Percentiles rank a stretch among this genome's conserved stretches.
Evolutionary conservation across 2,888 invertebrate genomes (phyloP).

Genomic region (Acholoe squamosa): DNA sequence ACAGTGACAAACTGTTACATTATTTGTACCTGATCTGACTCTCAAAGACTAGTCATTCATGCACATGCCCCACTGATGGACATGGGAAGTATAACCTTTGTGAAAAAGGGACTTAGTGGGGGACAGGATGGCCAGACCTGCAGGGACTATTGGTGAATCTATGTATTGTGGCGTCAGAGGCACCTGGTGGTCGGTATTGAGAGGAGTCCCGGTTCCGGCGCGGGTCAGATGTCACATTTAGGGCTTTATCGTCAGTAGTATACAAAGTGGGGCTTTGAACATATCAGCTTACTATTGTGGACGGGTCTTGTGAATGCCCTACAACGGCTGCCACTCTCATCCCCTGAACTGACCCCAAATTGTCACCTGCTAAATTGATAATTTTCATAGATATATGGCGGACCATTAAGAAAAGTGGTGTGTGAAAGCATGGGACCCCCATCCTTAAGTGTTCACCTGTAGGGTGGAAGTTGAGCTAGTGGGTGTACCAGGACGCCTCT

Average conservation of each 20-base stretch:
- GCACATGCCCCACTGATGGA: no score
- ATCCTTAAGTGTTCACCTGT: background rate
- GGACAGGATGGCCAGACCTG: no score
- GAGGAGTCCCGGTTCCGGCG: background rate
- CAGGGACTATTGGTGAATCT: no score
- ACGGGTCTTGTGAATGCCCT: background rate
- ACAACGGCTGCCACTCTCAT: background rate
- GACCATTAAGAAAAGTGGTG: conserved; percentile 34
- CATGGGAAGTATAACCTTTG: no score
- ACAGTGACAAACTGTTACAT: no score
- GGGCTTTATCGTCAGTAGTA: background rate
- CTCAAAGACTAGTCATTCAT: no score
- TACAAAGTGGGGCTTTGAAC: background rate
- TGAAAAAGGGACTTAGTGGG: no score
- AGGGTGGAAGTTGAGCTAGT: background rate
- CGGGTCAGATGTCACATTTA: conserved; percentile 46
- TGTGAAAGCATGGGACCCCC: background rate
- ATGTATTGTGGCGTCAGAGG: no score
- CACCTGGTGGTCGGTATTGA: no score
- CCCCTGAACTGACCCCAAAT: background rate
- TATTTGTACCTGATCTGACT: no score
- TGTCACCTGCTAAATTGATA: conserved; percentile 27
- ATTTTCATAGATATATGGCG: conserved; percentile 10
- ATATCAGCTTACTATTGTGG: conserved; percentile 7
- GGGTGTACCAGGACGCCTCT: background rate